Evolutionary conservation across 2,888 invertebrate species (phyloP).

Genomic region (Desoria tigrina): DNA sequence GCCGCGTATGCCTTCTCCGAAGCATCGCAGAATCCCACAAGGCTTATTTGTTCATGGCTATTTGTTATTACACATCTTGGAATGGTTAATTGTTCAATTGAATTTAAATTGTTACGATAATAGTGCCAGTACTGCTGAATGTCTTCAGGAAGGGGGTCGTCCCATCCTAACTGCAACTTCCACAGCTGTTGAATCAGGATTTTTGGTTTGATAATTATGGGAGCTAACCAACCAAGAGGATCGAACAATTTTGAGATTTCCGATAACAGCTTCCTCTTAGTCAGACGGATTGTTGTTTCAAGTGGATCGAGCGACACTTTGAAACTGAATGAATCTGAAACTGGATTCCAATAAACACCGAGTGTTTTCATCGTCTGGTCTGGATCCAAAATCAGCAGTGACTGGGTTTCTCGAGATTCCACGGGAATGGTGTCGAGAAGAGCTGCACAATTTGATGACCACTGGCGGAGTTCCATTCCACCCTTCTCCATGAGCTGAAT

Average conservation of each 20-base stretch:
- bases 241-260: conserved; percentile 53
- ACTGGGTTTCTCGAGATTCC: conserved; percentile 10
- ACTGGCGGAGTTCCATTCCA: conserved; percentile 28
- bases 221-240: conserved; percentile 50
- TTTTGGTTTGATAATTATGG: conserved; percentile 50
- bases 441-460: conserved; percentile 18
- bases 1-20: conserved; percentile 50
- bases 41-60: not conserved
- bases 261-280: conserved; percentile 50
- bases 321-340: conserved; percentile 18
- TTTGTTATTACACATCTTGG: not conserved
- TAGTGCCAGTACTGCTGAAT: conserved; percentile 14
- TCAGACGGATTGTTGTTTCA: conserved; percentile 1
- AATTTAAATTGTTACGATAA: not conserved
- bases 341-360: conserved; percentile 32
- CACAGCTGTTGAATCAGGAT: conserved; percentile 51
- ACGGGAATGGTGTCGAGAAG: conserved; percentile 24
- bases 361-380: conserved; percentile 28
- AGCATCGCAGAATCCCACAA: conserved; percentile 53
- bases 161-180: conserved; percentile 52
- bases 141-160: conserved; percentile 43
- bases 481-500: not conserved
- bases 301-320: not conserved
- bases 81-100: not conserved
- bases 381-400: not conserved